A percentile compares a stretch with the other conserved stretches of the same genome.
Conservation (phyloP, 2,888 invertebrate genomes). For the Ctena decussata region DNA sequence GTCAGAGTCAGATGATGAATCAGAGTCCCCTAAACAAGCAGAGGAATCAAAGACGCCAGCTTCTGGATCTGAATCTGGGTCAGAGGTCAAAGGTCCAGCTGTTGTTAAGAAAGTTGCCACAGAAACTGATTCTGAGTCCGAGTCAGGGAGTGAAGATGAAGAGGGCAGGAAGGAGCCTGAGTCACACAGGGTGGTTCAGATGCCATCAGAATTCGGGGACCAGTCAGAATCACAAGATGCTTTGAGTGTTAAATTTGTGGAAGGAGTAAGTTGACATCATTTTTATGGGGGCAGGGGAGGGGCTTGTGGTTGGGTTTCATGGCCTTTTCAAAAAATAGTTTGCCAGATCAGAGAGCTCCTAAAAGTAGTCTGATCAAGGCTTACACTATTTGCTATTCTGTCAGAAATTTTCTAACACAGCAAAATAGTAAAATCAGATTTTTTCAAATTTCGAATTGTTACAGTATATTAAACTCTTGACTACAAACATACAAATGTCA, state of each 20-base stretch:
- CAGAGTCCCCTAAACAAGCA: not conserved
- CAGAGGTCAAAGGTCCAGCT: not conserved
- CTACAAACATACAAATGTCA: too few species aligned
- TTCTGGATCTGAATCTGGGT: not conserved
- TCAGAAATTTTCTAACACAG: too few species aligned
- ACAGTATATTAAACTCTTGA: too few species aligned
- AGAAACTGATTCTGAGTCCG: slow-evolving; percentile 39
- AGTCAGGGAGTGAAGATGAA: slow-evolving; percentile 25
- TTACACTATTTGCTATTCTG: too few species aligned
- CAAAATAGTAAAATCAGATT: too few species aligned
- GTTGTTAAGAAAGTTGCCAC: not conserved
- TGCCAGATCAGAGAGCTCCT: too few species aligned
- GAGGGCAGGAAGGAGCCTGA: not conserved
- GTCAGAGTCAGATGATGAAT: slow-evolving; percentile 1
- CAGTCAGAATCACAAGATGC: slow-evolving; percentile 17
- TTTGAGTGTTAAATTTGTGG: slow-evolving; percentile 41
- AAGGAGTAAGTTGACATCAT: slow-evolving; percentile 55
- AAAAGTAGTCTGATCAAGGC: too few species aligned
- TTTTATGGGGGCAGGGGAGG: too few species aligned
- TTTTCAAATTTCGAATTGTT: too few species aligned
- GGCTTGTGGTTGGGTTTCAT: too few species aligned
- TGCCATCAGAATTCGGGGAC: slow-evolving; percentile 4
- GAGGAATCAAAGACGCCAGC: not conserved
- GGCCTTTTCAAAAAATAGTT: too few species aligned
- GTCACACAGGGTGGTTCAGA: not conserved